These are phyloP conservation scores for Tetramorium alpestre DNA, from an alignment of 1,140 invertebrate genomes.

Conservation along the genomic window DNA sequence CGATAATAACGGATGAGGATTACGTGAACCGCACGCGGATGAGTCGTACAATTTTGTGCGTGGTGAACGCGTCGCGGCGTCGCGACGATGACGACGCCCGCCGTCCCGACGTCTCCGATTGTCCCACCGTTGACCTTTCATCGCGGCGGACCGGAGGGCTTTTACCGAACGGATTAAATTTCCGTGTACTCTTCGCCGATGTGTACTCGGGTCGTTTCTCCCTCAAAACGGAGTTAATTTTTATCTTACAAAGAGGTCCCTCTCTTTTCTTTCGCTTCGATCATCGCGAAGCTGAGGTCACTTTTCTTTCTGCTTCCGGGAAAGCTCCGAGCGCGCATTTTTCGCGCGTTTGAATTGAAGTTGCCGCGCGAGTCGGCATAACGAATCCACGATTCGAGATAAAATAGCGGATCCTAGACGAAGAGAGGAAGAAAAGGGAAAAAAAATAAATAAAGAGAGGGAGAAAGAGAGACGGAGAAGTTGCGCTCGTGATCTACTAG, in stretches of 20 bases:
- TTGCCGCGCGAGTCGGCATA: neutral
- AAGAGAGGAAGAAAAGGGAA: neutral
- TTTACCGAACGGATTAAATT: conserved; percentile 39
- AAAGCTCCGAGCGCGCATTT: neutral
- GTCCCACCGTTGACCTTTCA: conserved; percentile 21
- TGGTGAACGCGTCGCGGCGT: neutral
- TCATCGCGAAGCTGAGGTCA: neutral
- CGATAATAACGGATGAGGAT: conserved; percentile 39
- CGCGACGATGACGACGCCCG: conserved; percentile 26
- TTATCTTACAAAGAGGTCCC: neutral
- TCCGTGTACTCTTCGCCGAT: neutral
- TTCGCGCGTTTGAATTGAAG: neutral
- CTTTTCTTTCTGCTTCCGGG: neutral
- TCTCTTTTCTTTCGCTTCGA: neutral
- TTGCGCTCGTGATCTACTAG: conserved; percentile 58
- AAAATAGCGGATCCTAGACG: conserved; percentile 20
- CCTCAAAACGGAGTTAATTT: neutral
- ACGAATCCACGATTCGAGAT: conserved; percentile 12
- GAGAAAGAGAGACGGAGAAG: conserved; percentile 12
- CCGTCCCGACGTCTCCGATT: conserved; percentile 36
- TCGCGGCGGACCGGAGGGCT: neutral
- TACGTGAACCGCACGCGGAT: neutral
- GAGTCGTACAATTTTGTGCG: neutral
- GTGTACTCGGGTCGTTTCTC: neutral
- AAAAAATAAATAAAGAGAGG: conserved; percentile 1